Conservation (phyloP, 1,140 invertebrate species). For the Drosophila pachea region DNA sequence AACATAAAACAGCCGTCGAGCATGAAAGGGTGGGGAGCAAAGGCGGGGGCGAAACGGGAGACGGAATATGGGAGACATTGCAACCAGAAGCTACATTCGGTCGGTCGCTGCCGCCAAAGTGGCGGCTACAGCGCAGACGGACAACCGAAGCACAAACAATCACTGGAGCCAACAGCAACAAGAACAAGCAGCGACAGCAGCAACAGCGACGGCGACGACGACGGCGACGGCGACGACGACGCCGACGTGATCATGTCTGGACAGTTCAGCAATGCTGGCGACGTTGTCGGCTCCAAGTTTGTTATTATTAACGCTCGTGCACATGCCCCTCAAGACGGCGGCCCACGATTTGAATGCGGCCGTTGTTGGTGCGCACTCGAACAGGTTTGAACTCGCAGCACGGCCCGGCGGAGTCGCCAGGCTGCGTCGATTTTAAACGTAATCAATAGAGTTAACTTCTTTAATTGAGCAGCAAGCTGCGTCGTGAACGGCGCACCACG, state of each 20-base stretch:
- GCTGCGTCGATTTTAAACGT: slow-evolving; percentile 66
- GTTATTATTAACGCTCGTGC: slow-evolving; percentile 70
- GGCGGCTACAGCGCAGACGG: slow-evolving; percentile 48
- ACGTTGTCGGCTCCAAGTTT: slow-evolving; percentile 73
- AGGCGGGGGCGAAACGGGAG: neutral
- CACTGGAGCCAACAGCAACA: slow-evolving; percentile 54
- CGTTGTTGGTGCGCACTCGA: slow-evolving; percentile 27
- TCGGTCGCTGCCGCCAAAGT: slow-evolving; percentile 67
- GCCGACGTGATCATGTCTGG: slow-evolving; percentile 69
- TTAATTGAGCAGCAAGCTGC: slow-evolving; percentile 61
- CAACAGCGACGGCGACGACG: slow-evolving; percentile 41
- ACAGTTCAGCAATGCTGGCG: slow-evolving; percentile 68
- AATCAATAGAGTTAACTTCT: slow-evolving; percentile 73
- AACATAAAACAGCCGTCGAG: slow-evolving; percentile 61
- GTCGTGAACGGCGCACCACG: slow-evolving; percentile 48
- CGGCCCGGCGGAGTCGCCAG: no score
- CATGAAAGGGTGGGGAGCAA: neutral
- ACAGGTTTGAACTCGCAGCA: slow-evolving; percentile 64
- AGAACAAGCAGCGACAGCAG: slow-evolving; percentile 24
- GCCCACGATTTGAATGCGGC: slow-evolving; percentile 44
- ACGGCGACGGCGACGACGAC: slow-evolving; percentile 33
- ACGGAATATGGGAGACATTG: slow-evolving; percentile 41
- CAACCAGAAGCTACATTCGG: slow-evolving; percentile 70
- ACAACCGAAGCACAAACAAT: slow-evolving; percentile 62
- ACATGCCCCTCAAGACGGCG: slow-evolving; percentile 58